A percentile compares a stretch with the other conserved stretches of the same genome.
phyloP scores from a whole-genome alignment of 2,797 vertebrate species.

The Micropoecilia bifurca region DNA sequence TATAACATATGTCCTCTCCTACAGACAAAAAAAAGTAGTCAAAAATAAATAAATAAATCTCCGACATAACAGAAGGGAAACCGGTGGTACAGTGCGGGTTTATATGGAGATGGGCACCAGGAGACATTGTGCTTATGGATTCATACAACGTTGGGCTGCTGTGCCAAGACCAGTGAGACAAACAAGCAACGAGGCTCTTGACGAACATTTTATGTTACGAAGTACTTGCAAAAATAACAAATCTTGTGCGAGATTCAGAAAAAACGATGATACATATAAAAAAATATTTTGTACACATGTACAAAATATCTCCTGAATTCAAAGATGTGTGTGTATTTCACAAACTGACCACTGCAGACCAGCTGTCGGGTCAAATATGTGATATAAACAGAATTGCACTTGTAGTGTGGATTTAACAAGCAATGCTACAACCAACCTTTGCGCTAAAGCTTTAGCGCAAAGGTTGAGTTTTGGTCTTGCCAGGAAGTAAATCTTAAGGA shows the following conservation, averaged over 20 bases:
- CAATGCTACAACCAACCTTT: background rate
- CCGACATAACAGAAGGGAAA: background rate
- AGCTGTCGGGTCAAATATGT: background rate
- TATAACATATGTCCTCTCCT: background rate
- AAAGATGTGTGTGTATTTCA: background rate
- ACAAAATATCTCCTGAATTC: background rate
- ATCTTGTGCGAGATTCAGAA: background rate
- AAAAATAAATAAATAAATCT: background rate
- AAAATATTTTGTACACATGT: background rate
- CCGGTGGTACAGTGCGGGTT: background rate
- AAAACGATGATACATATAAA: background rate
- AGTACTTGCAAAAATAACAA: background rate
- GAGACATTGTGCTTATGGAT: background rate
- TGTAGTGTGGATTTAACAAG: background rate
- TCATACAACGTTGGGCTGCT: background rate
- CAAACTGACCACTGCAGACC: background rate
- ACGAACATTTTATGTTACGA: background rate
- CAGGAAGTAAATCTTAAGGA: background rate
- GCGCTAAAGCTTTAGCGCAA: background rate
- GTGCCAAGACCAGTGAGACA: background rate
- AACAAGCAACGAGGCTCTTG: background rate
- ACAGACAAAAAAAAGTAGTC: background rate
- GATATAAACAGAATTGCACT: background rate
- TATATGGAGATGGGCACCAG: background rate
- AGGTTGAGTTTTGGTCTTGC: background rate